Base-by-base conservation (phyloP, 2,888 invertebrate species). In the Acanthosoma haemorrhoidale region DNA sequence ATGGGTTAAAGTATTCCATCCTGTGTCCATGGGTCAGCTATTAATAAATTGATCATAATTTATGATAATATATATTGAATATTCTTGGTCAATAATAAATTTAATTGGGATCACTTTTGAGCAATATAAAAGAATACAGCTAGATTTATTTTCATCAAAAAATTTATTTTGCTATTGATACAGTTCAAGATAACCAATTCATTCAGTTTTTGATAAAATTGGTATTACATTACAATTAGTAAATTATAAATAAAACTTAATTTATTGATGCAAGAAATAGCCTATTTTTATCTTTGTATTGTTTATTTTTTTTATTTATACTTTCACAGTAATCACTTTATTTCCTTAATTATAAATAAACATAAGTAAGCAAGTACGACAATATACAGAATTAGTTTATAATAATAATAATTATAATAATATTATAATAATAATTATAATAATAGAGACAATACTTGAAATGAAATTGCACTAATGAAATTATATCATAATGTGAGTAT, bases 361-460 rank as follows among this genome's bases (percentile, higher is more conserved):
- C 21, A 13, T 25, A 51, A 51, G 25, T 25, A 51, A 51, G 18
- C 25, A 9, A 25, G 51, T 51, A 51, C 1, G 51, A 51, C 51
- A 51, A 51, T 51, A 51, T 51, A 51, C 51, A 51, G 25, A 51
- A 51, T 51, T 25, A 51, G 51, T 51, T 51, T 51, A 25, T 51
- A 25, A 5, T 5, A n/a, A 51, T n/a, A n/a, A 16, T 51, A 25
- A 25, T 25, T 25, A 25, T 25, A 43, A 25, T 25, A 51, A 25
- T 13, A 51, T 51, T 25, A 51, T 51, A 51, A 51, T 25, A 13
- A 51, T 51, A 51, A 51, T 25, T n/a, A 51, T 61, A 36, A 61
- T 61, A 38, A 61, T 61, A 64, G 39, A 38, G 64, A 64, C 64
- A 64, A 64, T 64, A 64, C 38, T 21, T 41, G 13, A 39, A 64